Conservation (phyloP, 37 sponge, comb jelly and placozoan species). For the Lycopodina hypogea region DNA sequence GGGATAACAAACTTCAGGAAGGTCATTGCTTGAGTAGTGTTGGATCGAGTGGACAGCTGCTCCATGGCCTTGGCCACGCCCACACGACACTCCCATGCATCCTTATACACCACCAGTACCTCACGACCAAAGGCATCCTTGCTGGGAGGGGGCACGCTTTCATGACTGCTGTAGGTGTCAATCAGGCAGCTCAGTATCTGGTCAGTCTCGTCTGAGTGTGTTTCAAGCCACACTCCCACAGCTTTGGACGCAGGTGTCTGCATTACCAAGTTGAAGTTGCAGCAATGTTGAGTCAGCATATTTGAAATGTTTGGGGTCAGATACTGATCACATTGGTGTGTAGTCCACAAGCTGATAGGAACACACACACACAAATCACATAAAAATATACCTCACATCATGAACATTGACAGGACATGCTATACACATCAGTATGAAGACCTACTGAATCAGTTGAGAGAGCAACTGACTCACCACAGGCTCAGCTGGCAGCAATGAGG, state of each 20-base stretch:
- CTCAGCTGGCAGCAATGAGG: too few relatives aligned
- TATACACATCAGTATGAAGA: too few relatives aligned
- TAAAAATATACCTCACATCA: background rate
- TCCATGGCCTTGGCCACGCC: conserved; percentile 84
- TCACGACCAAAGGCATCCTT: conserved; percentile 57
- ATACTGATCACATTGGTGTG: conserved; percentile 4
- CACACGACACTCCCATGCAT: conserved; percentile 78
- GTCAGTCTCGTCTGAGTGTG: background rate
- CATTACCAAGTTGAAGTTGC: conserved; percentile 14
- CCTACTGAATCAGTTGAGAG: too few relatives aligned
- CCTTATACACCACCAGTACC: conserved; percentile 23
- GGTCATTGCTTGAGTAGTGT: background rate
- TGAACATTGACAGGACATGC: background rate
- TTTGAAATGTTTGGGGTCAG: conserved; percentile 28
- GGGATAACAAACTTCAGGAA: conserved; percentile 77
- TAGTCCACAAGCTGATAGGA: conserved; percentile 61
- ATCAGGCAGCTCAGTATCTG: conserved; percentile 29
- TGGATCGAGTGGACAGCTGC: conserved; percentile 30
- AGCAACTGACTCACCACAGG: too few relatives aligned
- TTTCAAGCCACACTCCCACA: conserved; percentile 46
- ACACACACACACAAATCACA: background rate
- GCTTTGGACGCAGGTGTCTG: conserved; percentile 49
- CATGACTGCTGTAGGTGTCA: conserved; percentile 30
- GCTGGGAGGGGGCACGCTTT: conserved; percentile 32
- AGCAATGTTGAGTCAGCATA: conserved; percentile 27